phyloP scores from a whole-genome alignment of 2,113 vertebrate species.

The Dissostichus mawsoni region DNA sequence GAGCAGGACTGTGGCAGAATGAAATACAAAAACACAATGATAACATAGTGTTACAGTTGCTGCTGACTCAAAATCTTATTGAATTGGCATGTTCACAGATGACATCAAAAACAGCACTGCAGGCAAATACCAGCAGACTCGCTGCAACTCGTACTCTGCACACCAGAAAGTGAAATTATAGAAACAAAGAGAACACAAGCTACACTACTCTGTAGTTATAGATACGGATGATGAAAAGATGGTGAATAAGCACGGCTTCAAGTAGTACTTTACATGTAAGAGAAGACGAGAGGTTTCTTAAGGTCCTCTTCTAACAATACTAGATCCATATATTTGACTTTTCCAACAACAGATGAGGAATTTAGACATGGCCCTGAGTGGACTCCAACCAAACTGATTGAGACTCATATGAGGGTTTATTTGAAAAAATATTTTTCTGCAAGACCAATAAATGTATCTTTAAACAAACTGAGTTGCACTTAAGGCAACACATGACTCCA shows the following conservation, averaged over 20 bases:
- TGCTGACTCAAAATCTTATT: neutral
- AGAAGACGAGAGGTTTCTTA: neutral
- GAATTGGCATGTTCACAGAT: neutral
- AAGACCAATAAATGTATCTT: neutral
- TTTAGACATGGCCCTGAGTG: neutral
- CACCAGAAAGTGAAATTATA: neutral
- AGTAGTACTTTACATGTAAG: neutral
- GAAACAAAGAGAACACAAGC: neutral
- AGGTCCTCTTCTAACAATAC: neutral
- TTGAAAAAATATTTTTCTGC: neutral
- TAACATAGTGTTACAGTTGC: neutral
- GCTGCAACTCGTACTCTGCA: neutral
- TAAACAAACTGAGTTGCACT: neutral
- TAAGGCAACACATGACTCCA: neutral
- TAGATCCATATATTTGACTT: neutral
- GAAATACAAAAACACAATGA: neutral
- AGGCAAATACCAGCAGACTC: neutral
- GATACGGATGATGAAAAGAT: neutral
- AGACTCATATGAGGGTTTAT: conserved; percentile 2
- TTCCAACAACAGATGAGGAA: conserved; percentile 12
- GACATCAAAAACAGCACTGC: neutral
- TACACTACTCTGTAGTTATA: neutral
- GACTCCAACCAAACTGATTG: neutral
- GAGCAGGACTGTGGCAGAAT: neutral
- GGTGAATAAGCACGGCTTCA: neutral